Evolutionary conservation across 2,113 vertebrate genomes (phyloP).

Genomic region (Equus przewalskii): DNA sequence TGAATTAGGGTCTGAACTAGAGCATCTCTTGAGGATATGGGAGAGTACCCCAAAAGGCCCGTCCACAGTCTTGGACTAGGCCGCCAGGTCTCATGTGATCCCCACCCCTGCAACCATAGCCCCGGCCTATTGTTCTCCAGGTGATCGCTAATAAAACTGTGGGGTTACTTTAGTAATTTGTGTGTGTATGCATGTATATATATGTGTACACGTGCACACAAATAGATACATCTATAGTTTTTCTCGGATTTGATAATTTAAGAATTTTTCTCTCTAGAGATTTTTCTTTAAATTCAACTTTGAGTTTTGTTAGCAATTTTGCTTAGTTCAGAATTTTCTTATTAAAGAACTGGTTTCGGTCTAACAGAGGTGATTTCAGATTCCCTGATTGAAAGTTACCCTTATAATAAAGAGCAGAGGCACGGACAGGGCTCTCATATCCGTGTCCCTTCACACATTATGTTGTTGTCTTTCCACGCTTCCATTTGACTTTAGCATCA

Average conservation of each 20-base stretch:
- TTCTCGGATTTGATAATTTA: background rate
- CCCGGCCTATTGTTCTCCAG: background rate
- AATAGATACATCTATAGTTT: background rate
- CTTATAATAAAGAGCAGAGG: background rate
- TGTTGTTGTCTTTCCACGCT: background rate
- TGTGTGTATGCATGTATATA: background rate
- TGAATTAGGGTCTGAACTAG: background rate
- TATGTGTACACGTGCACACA: fast-evolving
- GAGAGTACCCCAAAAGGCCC: background rate
- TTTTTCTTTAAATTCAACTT: constrained; percentile 28
- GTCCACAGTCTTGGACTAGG: background rate
- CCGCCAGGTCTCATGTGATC: background rate
- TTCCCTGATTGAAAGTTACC: background rate
- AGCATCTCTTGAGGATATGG: background rate
- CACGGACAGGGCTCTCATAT: background rate
- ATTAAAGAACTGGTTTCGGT: background rate
- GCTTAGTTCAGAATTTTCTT: background rate
- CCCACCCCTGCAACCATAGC: background rate
- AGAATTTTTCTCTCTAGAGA: background rate
- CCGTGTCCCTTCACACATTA: background rate
- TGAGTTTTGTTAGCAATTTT: background rate
- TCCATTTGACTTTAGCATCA: background rate
- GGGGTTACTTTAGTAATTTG: background rate
- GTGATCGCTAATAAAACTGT: background rate
- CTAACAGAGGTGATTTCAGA: background rate